Percentiles rank a stretch among this genome's conserved stretches.
These are phyloP conservation scores for Amiota mariae DNA, from an alignment of 2,888 invertebrate species.

Conservation along the genomic window DNA sequence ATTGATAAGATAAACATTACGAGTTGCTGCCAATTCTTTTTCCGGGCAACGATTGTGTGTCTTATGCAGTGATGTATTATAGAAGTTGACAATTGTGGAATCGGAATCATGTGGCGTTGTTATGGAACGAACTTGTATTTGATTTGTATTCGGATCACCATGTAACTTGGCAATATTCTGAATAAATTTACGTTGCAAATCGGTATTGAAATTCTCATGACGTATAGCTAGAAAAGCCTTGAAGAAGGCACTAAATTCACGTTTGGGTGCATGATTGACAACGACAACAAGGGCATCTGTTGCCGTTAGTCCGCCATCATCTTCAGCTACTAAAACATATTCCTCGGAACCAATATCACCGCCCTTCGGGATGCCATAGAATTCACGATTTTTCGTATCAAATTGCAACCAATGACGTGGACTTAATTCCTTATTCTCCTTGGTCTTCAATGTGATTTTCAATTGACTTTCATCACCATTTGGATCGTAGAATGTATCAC, in stretches of 20 bases:
- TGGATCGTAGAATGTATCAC: constrained; percentile 92
- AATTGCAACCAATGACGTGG: constrained; percentile 89
- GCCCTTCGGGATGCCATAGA: constrained; percentile 87
- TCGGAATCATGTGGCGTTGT: constrained; percentile 73
- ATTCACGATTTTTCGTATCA: constrained; percentile 89
- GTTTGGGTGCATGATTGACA: constrained; percentile 78
- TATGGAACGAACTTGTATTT: constrained; percentile 84
- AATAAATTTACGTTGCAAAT: constrained; percentile 86
- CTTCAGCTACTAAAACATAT: constrained; percentile 86
- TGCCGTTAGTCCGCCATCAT: constrained; percentile 82
- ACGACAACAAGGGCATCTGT: constrained; percentile 86
- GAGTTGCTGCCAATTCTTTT: constrained; percentile 82
- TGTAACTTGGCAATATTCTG: constrained; percentile 86
- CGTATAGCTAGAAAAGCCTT: constrained; percentile 84
- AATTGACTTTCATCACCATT: constrained; percentile 86
- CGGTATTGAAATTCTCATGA: constrained; percentile 81
- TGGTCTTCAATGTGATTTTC: constrained; percentile 82
- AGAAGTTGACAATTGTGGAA: constrained; percentile 83
- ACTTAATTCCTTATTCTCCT: constrained; percentile 80
- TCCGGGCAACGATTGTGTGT: constrained; percentile 80
- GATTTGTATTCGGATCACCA: constrained; percentile 82
- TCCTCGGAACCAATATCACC: constrained; percentile 83
- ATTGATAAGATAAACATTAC: constrained; percentile 81
- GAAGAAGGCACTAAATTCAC: constrained; percentile 84
- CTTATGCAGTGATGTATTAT: constrained; percentile 81